Percentiles rank a stretch among this genome's conserved stretches.
Evolutionary conservation across 2,888 invertebrate species (phyloP).

Genomic region (Rutpela maculata): DNA sequence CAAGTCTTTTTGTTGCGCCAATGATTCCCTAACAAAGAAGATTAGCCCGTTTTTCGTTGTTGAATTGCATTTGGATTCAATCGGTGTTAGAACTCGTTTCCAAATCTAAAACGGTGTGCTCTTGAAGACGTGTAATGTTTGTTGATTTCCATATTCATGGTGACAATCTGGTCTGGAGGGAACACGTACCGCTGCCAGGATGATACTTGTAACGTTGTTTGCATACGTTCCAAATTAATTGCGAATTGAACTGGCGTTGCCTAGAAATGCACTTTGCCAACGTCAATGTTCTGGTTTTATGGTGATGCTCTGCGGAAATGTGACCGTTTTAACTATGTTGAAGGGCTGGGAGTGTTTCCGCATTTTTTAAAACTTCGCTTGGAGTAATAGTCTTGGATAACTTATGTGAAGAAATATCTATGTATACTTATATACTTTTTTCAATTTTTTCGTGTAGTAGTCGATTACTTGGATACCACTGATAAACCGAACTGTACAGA

Average conservation of each 20-base stretch:
- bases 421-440: no score
- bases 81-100: slow-evolving; percentile 37
- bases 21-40: slow-evolving; percentile 12
- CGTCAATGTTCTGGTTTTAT: slow-evolving; percentile 2
- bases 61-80: slow-evolving; percentile 44
- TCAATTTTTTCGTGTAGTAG: no score
- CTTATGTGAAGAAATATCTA: no score
- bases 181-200: slow-evolving; percentile 42
- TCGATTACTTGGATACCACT: no score
- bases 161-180: slow-evolving; percentile 38
- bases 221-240: slow-evolving; percentile 46
- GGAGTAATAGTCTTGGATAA: no score
- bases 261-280: not conserved
- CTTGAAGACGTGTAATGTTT: slow-evolving; percentile 45
- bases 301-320: not conserved
- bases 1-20: not conserved
- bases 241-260: slow-evolving; percentile 37
- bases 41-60: slow-evolving; percentile 19
- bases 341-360: not conserved
- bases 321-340: not conserved
- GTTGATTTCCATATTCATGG: slow-evolving; percentile 48
- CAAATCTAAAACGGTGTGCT: slow-evolving; percentile 30
- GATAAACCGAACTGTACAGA: no score
- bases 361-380: not conserved
- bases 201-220: slow-evolving; percentile 18